Conservation (phyloP, 2,797 vertebrate genomes). For the Neosilurus mollespiculum region DNA sequence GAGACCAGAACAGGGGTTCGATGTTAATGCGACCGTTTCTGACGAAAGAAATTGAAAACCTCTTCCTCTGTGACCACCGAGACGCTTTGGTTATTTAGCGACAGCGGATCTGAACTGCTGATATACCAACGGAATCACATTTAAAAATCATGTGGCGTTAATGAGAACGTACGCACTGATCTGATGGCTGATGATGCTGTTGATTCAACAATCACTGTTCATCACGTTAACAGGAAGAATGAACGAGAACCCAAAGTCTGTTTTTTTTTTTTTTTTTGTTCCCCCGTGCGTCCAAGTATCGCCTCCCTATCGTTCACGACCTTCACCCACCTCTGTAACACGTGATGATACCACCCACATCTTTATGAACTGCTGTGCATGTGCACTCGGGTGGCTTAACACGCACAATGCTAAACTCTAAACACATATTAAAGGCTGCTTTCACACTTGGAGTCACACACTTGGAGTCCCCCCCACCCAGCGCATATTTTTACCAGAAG, state of each 20-base stretch:
- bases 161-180: no score
- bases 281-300: no score
- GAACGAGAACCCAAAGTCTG: neutral
- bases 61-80: neutral
- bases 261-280: neutral
- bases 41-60: neutral
- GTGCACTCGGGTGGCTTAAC: no score
- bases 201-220: neutral
- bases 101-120: neutral
- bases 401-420: neutral
- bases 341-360: no score
- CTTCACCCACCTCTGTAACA: no score
- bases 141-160: neutral
- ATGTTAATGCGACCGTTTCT: neutral
- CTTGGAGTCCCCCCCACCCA: no score
- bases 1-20: neutral
- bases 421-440: neutral
- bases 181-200: no score
- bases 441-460: neutral
- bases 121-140: neutral
- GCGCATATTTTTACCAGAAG: neutral
- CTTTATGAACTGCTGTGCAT: no score
- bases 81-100: neutral
- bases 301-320: no score
- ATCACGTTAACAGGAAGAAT: neutral